Percentiles rank a stretch among this genome's conserved stretches.
Conservation (phyloP, 2,797 vertebrate genomes). For the Brachyrhaphis roseni region DNA sequence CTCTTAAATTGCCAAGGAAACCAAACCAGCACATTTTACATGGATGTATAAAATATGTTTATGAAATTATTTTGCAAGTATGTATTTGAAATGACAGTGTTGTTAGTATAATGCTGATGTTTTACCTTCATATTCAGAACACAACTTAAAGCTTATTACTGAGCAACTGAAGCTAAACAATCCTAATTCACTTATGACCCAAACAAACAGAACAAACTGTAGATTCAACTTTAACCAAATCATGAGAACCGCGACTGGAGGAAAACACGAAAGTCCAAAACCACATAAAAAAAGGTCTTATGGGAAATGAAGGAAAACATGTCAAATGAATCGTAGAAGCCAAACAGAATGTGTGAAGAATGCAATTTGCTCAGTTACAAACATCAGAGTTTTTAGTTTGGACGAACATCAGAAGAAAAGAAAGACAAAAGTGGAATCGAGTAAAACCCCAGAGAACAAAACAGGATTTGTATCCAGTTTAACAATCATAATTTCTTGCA, state of each 20-base stretch:
- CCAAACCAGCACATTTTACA: background rate
- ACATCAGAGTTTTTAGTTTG: conserved; percentile 56
- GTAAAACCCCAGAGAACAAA: conserved; percentile 31
- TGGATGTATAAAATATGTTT: background rate
- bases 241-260: conserved; percentile 12
- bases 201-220: conserved; percentile 17
- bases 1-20: background rate
- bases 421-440: conserved; percentile 39
- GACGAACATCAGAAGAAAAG: conserved; percentile 52
- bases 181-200: background rate
- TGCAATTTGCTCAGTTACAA: conserved; percentile 57
- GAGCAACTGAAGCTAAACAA: background rate
- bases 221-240: conserved; percentile 10
- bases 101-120: background rate
- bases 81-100: background rate
- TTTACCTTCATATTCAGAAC: background rate
- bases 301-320: conserved; percentile 47
- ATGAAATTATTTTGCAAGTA: background rate
- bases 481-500: conserved; percentile 12
- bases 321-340: conserved; percentile 45
- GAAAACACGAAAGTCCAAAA: conserved; percentile 1
- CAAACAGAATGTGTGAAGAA: conserved; percentile 45
- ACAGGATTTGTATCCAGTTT: conserved; percentile 31
- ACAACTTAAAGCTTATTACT: conserved; percentile 7
- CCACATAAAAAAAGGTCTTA: conserved; percentile 20